Evolutionary conservation across 1,140 invertebrate genomes (phyloP).

Genomic region (Macrostomum lignano): DNA sequence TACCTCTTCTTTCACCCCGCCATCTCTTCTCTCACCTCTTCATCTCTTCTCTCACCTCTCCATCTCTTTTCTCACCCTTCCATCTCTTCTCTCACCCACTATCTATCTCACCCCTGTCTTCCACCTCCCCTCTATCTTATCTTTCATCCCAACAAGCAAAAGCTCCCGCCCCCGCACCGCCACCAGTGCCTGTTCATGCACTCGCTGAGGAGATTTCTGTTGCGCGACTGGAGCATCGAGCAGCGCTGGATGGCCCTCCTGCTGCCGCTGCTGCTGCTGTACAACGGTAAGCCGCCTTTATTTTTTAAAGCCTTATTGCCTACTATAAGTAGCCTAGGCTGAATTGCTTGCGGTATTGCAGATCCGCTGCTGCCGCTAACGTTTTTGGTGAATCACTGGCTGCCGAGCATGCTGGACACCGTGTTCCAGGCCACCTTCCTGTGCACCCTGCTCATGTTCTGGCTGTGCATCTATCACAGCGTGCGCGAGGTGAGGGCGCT

Average conservation of each 20-base stretch:
- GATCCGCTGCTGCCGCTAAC: conserved; percentile 72
- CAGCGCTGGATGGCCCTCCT: conserved; percentile 76
- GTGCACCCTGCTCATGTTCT: conserved; percentile 56
- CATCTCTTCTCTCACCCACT: too few relatives aligned
- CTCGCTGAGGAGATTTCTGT: conserved; percentile 50
- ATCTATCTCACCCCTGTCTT: too few relatives aligned
- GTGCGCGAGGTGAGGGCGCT: conserved; percentile 65
- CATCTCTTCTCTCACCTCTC: too few relatives aligned
- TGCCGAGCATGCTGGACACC: conserved; percentile 61
- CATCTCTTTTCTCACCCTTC: too few relatives aligned
- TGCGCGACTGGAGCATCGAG: conserved; percentile 81
- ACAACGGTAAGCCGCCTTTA: conserved; percentile 40
- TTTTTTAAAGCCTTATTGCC: conserved; percentile 5
- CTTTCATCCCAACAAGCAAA: too few relatives aligned
- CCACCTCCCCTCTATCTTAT: too few relatives aligned
- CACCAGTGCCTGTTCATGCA: too few relatives aligned
- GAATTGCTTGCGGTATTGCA: too few relatives aligned
- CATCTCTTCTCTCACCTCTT: too few relatives aligned
- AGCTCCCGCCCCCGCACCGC: too few relatives aligned
- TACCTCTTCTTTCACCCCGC: too few relatives aligned
- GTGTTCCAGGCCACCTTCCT: conserved; percentile 64
- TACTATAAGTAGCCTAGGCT: too few relatives aligned
- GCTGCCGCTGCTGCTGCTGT: conserved; percentile 56
- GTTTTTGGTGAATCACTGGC: conserved; percentile 57
- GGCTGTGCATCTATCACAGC: conserved; percentile 75